phyloP scores from a whole-genome alignment of 2,888 invertebrate genomes.

The Omphaloscelis lunosa region DNA sequence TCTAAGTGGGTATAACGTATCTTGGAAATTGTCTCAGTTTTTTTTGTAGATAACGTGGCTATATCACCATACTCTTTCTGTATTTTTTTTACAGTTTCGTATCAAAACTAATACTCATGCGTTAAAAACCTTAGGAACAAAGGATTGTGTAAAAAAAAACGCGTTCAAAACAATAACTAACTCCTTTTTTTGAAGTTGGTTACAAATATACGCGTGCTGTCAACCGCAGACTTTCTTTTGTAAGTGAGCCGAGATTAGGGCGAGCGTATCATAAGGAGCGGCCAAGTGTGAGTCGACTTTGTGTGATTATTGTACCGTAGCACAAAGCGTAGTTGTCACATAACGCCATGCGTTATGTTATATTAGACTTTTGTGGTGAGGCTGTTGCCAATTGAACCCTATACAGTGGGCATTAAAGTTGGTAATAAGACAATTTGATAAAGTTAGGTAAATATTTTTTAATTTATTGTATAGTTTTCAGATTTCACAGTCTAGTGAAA shows the following conservation, averaged over 20 bases:
- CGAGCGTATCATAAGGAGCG: constrained; percentile 9
- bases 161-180: background rate
- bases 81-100: background rate
- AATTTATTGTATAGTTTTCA: background rate
- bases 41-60: background rate
- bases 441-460: background rate
- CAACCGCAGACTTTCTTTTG: constrained; percentile 50
- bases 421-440: too few species aligned
- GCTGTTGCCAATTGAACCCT: background rate
- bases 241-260: constrained; percentile 16
- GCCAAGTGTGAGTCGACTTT: constrained; percentile 32
- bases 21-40: background rate
- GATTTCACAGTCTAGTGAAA: background rate
- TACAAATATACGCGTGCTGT: constrained; percentile 32
- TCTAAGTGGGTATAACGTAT: background rate
- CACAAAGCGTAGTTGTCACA: background rate
- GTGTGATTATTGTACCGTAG: constrained; percentile 20
- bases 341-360: background rate
- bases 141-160: background rate
- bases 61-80: background rate
- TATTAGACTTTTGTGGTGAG: background rate
- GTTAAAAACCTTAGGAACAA: background rate
- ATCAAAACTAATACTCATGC: background rate
- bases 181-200: background rate
- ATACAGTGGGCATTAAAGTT: background rate